A percentile compares a stretch with the other conserved stretches of the same genome.
Evolutionary conservation across 2,797 vertebrate species (phyloP).

Genomic region (Heterohyrax brucei): DNA sequence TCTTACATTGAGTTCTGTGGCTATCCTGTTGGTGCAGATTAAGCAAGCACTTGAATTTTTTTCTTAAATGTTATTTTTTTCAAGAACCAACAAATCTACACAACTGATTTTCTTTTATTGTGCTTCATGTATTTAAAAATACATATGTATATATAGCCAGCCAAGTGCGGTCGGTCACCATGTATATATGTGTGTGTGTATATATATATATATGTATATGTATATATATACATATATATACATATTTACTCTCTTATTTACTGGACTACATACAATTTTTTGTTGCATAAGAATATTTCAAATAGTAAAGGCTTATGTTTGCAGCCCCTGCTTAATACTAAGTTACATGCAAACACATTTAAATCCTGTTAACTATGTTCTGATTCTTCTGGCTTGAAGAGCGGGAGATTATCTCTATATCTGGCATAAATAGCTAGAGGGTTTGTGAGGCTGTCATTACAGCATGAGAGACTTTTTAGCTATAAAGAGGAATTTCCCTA

Average conservation of each 20-base stretch:
- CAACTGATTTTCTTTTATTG: conserved; percentile 39
- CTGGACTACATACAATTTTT: neutral
- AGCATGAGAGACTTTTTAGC: conserved; percentile 37
- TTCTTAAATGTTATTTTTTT: conserved; percentile 50
- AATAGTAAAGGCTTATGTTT: conserved; percentile 63
- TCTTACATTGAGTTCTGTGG: neutral
- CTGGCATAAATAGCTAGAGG: conserved; percentile 68
- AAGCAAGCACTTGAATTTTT: neutral
- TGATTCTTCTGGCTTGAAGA: conserved; percentile 70
- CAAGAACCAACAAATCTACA: conserved; percentile 50
- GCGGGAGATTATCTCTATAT: conserved; percentile 65
- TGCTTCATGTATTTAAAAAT: neutral
- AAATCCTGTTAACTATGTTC: conserved; percentile 76
- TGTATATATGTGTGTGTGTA: no score
- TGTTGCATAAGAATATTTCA: conserved; percentile 48
- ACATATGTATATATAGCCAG: no score
- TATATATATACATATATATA: neutral
- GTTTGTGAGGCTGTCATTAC: conserved; percentile 22
- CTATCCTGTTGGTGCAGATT: neutral
- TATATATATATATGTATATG: no score
- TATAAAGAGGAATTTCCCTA: conserved; percentile 48
- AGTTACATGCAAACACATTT: conserved; percentile 69
- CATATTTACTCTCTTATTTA: conserved; percentile 46
- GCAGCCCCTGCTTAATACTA: conserved; percentile 36
- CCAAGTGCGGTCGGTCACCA: no score